Percentiles rank a stretch among this genome's conserved stretches.
These are phyloP conservation scores for Hydrocynus forskahlii DNA, from an alignment of 2,797 vertebrate species.

Conservation along the genomic window DNA sequence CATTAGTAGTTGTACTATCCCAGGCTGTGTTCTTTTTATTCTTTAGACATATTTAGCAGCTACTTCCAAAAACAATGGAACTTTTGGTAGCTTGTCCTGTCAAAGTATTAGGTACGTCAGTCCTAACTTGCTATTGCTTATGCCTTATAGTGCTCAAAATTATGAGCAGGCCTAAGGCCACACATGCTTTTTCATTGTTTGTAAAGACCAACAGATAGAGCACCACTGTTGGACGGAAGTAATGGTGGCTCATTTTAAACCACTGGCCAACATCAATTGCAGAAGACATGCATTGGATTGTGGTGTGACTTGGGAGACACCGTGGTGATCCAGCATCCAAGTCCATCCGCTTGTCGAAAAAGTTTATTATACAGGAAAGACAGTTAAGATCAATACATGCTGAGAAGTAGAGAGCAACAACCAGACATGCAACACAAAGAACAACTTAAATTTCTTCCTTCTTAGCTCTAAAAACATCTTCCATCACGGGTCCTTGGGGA, in stretches of 20 bases:
- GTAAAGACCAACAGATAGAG: neutral
- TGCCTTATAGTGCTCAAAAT: too few relatives aligned
- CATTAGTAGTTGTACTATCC: too few relatives aligned
- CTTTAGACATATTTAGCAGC: too few relatives aligned
- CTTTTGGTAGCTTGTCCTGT: too few relatives aligned
- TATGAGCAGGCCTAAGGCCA: too few relatives aligned
- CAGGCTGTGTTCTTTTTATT: too few relatives aligned
- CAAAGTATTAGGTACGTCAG: too few relatives aligned
- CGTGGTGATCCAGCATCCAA: neutral
- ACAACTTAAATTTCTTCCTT: neutral
- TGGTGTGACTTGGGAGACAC: neutral
- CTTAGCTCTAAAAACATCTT: conserved; percentile 4
- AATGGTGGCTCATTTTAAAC: neutral
- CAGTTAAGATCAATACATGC: neutral
- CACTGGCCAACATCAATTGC: neutral
- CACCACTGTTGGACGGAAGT: neutral
- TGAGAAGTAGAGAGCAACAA: neutral
- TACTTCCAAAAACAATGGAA: too few relatives aligned
- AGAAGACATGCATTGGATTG: too few relatives aligned
- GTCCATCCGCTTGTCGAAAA: too few relatives aligned
- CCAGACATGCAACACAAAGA: neutral
- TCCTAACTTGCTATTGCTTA: too few relatives aligned
- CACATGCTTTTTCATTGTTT: too few relatives aligned
- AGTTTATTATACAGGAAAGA: neutral
- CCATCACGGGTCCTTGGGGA: neutral